These are phyloP conservation scores for Caenorhabditis angaria DNA, from an alignment of 2,888 invertebrate genomes.

Conservation along the genomic window DNA sequence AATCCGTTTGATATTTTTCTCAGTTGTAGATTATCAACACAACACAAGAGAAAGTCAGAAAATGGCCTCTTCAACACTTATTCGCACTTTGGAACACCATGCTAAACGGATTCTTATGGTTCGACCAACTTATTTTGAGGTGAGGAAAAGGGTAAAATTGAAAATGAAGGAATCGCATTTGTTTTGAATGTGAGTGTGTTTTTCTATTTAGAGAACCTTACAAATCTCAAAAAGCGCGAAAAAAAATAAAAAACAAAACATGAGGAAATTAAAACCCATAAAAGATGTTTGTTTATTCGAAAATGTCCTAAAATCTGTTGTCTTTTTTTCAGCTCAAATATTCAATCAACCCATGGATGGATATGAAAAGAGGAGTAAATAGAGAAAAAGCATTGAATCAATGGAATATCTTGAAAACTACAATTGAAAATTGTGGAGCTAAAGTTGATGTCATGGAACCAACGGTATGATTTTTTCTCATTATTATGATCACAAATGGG, in stretches of 20 bases:
- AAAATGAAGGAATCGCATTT: background rate
- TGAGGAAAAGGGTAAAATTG: slow-evolving; percentile 13
- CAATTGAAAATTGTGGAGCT: slow-evolving; percentile 64
- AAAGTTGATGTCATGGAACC: slow-evolving; percentile 68
- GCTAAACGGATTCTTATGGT: slow-evolving; percentile 65
- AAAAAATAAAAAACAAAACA: background rate
- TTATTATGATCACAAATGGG: too few relatives aligned
- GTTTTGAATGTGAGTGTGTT: too few relatives aligned
- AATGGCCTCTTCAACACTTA: slow-evolving; percentile 25
- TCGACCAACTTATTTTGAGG: slow-evolving; percentile 65
- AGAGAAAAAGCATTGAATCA: slow-evolving; percentile 60
- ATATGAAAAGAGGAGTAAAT: slow-evolving; percentile 54
- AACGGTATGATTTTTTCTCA: slow-evolving; percentile 44
- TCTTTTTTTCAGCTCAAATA: slow-evolving; percentile 61
- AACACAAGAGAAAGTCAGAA: too few relatives aligned
- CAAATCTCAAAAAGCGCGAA: background rate
- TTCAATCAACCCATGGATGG: slow-evolving; percentile 72
- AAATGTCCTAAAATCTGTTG: too few relatives aligned
- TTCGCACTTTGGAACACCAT: slow-evolving; percentile 37
- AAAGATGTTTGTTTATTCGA: background rate
- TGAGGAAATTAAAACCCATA: background rate
- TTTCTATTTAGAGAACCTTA: too few relatives aligned
- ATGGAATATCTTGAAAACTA: slow-evolving; percentile 64
- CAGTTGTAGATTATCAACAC: too few relatives aligned
- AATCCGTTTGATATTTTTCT: slow-evolving; percentile 11